These are phyloP conservation scores for Periophthalmus magnuspinnatus DNA, from an alignment of 2,797 vertebrate species.

Conservation along the genomic window DNA sequence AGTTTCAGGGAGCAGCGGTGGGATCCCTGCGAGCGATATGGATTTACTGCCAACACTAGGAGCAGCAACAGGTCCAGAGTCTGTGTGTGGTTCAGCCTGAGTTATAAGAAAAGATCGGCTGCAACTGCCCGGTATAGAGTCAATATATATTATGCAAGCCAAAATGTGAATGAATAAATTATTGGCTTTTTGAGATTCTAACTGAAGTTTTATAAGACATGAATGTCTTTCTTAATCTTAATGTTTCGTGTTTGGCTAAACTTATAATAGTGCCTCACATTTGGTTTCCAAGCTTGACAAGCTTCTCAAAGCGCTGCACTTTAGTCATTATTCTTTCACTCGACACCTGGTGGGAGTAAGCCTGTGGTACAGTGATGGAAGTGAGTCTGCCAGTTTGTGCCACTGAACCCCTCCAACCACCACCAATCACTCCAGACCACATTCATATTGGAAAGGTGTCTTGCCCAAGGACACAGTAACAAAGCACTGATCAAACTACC, in stretches of 20 bases:
- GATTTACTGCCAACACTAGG: constrained; percentile 1
- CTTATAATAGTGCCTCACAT: not conserved
- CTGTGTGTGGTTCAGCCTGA: constrained; percentile 6
- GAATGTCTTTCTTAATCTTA: constrained; percentile 1
- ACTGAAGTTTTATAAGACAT: not conserved
- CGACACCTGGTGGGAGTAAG: no score
- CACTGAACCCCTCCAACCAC: not conserved
- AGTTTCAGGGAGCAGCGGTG: constrained; percentile 3
- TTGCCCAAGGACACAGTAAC: not conserved
- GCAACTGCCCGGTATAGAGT: not conserved
- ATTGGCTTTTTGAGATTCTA: not conserved
- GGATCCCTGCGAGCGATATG: constrained; percentile 10
- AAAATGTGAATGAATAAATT: not conserved
- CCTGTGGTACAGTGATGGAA: no score
- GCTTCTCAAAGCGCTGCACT: not conserved
- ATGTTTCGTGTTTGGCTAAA: not conserved
- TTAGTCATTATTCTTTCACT: not conserved
- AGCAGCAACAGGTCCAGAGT: not conserved
- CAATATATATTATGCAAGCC: no score
- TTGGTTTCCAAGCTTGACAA: not conserved
- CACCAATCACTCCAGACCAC: not conserved
- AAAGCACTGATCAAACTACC: not conserved
- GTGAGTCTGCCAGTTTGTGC: no score
- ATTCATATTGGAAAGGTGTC: not conserved
- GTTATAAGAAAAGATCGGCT: not conserved